A percentile compares a stretch with the other conserved stretches of the same genome.
These are phyloP conservation scores for Notechis scutatus DNA, from an alignment of 2,113 vertebrate genomes.

Conservation along the genomic window DNA sequence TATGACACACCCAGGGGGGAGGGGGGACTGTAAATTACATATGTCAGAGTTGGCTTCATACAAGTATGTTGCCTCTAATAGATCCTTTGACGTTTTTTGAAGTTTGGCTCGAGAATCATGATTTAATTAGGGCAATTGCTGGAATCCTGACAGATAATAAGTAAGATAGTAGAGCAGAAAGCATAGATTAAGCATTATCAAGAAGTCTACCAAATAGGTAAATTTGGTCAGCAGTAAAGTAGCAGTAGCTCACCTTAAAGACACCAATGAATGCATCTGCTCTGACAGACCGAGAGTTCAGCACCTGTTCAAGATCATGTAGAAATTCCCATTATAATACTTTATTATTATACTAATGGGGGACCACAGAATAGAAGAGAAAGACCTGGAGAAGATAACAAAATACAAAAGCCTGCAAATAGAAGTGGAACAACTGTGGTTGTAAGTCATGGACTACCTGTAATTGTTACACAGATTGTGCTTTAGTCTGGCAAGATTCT, in stretches of 20 bases:
- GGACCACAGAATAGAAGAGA: background rate
- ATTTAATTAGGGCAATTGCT: too few relatives aligned
- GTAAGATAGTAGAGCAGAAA: background rate
- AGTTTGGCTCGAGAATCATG: too few relatives aligned
- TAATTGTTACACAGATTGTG: too few relatives aligned
- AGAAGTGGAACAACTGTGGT: background rate
- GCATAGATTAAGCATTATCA: background rate
- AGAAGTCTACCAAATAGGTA: background rate
- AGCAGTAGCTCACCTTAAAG: constrained; percentile 57
- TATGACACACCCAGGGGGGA: too few relatives aligned
- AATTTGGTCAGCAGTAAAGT: background rate
- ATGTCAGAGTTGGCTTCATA: too few relatives aligned
- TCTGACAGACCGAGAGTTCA: constrained; percentile 51
- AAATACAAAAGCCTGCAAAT: background rate
- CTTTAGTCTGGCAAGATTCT: too few relatives aligned
- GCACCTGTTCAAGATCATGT: constrained; percentile 43
- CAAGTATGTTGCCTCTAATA: too few relatives aligned
- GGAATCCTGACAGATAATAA: background rate
- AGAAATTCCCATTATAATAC: background rate
- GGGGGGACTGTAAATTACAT: too few relatives aligned
- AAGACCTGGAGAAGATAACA: background rate
- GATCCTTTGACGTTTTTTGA: too few relatives aligned
- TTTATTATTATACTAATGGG: background rate
- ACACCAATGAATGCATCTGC: constrained; percentile 58
- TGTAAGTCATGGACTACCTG: too few relatives aligned